Conservation (phyloP, 2,888 invertebrate species). For the Podotricha telesiphe region DNA sequence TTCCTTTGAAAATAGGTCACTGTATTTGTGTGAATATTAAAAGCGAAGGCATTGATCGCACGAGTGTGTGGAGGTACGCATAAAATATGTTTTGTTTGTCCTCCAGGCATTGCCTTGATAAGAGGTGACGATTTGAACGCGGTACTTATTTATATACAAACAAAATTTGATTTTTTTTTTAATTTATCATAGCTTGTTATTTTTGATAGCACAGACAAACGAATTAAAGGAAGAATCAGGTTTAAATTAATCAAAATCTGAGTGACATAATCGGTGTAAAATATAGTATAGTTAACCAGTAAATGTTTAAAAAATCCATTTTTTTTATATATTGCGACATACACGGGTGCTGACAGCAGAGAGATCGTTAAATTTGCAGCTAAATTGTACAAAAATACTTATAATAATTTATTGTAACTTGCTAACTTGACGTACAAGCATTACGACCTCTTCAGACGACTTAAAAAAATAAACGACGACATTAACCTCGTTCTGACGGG, state of each 20-base stretch:
- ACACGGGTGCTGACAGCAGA: too few relatives aligned
- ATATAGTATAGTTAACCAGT: too few relatives aligned
- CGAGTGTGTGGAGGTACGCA: constrained; percentile 38
- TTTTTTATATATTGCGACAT: too few relatives aligned
- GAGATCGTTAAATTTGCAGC: too few relatives aligned
- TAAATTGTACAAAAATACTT: too few relatives aligned
- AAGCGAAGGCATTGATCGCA: constrained; percentile 43
- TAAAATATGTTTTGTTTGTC: constrained; percentile 41
- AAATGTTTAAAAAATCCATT: too few relatives aligned
- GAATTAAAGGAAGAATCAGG: not conserved
- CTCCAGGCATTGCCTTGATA: constrained; percentile 39
- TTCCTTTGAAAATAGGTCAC: constrained; percentile 28
- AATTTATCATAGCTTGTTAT: not conserved
- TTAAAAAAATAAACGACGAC: constrained; percentile 55
- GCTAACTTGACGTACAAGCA: constrained; percentile 26
- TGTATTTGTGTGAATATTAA: constrained; percentile 29
- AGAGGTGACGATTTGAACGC: constrained; percentile 39
- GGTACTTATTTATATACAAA: constrained; percentile 1
- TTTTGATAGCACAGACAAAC: not conserved
- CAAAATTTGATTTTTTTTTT: too few relatives aligned
- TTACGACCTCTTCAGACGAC: constrained; percentile 22
- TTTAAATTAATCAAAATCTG: not conserved
- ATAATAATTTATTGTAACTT: not conserved
- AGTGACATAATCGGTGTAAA: too few relatives aligned
- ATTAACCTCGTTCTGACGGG: constrained; percentile 69